Conservation (phyloP, 2,888 invertebrate genomes). For the Mesochorus sp. region DNA sequence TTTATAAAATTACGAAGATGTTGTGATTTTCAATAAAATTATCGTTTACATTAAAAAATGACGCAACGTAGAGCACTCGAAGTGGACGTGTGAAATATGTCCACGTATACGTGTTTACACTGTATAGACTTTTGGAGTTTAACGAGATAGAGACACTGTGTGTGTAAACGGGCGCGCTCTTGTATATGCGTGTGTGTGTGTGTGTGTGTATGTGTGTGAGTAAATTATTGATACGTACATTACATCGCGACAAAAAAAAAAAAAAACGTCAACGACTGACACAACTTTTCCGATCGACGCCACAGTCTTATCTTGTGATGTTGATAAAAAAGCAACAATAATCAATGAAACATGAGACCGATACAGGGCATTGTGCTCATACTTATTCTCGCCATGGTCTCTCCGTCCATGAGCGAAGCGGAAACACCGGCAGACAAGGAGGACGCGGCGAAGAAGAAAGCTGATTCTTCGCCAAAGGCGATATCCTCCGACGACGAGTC, state of each 20-base stretch:
- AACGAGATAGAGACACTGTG: conserved; percentile 37
- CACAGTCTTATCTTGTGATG: conserved; percentile 30
- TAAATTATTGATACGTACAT: conserved; percentile 6
- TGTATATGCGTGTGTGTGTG: too few species aligned
- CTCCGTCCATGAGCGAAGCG: conserved; percentile 66
- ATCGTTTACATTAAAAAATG: conserved; percentile 23
- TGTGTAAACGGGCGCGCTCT: too few species aligned
- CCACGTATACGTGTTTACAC: conserved; percentile 70
- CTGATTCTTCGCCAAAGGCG: conserved; percentile 59
- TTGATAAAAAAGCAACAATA: conserved; percentile 50
- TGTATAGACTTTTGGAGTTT: conserved; percentile 28
- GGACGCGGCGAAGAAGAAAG: conserved; percentile 53
- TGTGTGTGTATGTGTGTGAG: conserved; percentile 13
- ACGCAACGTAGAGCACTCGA: conserved; percentile 32
- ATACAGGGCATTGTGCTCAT: conserved; percentile 64
- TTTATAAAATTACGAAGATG: not conserved
- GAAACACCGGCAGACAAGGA: conserved; percentile 58
- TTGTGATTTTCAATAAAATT: not conserved
- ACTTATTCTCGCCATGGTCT: conserved; percentile 67
- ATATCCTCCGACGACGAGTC: conserved; percentile 64
- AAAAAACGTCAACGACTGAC: not conserved
- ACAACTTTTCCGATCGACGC: not conserved
- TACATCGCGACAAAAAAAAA: not conserved
- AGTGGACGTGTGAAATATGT: conserved; percentile 67
- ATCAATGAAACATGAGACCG: conserved; percentile 64